These are phyloP conservation scores for Nasonia giraulti DNA, from an alignment of 1,140 invertebrate genomes.

Conservation along the genomic window DNA sequence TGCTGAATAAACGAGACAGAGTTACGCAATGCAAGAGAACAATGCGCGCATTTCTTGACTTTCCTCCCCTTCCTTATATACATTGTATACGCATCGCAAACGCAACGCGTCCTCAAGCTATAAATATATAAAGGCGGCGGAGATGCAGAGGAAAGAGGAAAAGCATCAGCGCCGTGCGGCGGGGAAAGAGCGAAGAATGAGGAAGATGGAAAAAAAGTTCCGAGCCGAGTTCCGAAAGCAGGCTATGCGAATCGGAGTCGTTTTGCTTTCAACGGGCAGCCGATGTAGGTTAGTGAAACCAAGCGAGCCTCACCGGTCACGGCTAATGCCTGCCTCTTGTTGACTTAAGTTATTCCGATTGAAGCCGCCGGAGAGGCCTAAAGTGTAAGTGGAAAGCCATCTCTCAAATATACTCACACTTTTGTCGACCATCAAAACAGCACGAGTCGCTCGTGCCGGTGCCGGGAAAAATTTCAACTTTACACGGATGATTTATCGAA, in stretches of 20 bases:
- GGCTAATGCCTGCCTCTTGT: conserved; percentile 59
- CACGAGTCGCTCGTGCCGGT: no score
- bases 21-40: conserved; percentile 9
- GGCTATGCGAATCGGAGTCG: conserved; percentile 68
- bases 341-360: conserved; percentile 57
- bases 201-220: conserved; percentile 27
- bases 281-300: conserved; percentile 75
- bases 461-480: no score
- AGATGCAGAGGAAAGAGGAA: no score
- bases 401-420: not conserved
- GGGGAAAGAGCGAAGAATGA: conserved; percentile 7
- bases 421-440: not conserved
- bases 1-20: conserved; percentile 22
- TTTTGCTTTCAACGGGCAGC: conserved; percentile 70
- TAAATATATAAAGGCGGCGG: not conserved
- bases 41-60: no score
- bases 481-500: no score
- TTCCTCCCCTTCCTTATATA: no score
- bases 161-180: not conserved
- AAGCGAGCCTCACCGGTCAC: conserved; percentile 62
- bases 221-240: conserved; percentile 56
- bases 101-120: not conserved
- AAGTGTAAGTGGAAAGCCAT: conserved; percentile 60
- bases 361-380: conserved; percentile 24
- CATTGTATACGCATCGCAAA: not conserved